Conservation (phyloP, 2,113 vertebrate species). For the Thryonomys swinderianus region DNA sequence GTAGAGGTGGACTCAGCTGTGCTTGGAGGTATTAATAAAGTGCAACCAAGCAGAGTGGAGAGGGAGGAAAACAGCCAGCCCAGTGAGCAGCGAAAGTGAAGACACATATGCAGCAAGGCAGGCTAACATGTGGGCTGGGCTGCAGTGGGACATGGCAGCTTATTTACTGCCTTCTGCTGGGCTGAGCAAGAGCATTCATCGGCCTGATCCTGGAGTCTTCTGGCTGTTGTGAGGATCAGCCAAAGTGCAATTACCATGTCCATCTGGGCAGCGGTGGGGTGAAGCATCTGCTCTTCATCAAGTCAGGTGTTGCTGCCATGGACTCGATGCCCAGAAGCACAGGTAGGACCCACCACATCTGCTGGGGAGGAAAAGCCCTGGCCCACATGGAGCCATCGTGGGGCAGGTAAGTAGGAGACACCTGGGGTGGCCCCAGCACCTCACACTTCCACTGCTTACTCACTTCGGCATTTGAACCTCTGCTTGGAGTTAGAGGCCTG, state of each 20-base stretch:
- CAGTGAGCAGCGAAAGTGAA: background rate
- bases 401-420: background rate
- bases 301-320: background rate
- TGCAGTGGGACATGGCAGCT: background rate
- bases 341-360: background rate
- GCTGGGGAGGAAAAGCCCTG: background rate
- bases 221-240: background rate
- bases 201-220: background rate
- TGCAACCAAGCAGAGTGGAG: background rate
- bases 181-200: background rate
- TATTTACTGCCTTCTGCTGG: background rate
- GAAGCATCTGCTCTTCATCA: background rate
- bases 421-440: accelerated
- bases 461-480: background rate
- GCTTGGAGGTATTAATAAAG: background rate
- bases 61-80: background rate
- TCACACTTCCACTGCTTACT: background rate
- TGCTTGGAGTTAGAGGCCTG: background rate
- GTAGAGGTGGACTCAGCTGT: background rate
- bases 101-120: background rate
- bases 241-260: background rate
- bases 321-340: background rate
- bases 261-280: background rate
- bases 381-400: too few species aligned
- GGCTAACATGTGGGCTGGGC: too few species aligned